These are phyloP conservation scores for Gnathonemus echidnorhynchus DNA, from an alignment of 2,113 vertebrate species.

Conservation along the genomic window DNA sequence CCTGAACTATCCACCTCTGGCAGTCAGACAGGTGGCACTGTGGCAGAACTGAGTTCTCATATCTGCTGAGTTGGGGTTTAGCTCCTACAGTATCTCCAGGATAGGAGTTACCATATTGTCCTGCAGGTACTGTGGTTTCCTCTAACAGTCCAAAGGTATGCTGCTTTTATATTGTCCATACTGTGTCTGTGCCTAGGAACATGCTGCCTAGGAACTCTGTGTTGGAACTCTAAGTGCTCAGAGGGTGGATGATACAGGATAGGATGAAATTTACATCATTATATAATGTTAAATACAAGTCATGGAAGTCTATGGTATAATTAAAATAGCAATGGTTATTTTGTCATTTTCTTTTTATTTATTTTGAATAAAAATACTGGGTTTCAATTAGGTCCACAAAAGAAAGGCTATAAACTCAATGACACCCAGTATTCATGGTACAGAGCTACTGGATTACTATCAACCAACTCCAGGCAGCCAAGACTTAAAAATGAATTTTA, in stretches of 20 bases:
- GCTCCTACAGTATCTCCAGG: neutral
- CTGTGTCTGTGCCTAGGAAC: neutral
- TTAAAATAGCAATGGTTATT: neutral
- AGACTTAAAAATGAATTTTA: neutral
- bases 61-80: neutral
- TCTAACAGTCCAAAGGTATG: neutral
- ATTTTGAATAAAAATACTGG: neutral
- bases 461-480: neutral
- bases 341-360: neutral
- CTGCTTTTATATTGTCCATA: neutral
- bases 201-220: neutral
- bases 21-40: neutral
- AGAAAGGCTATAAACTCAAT: neutral
- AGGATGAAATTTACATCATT: neutral
- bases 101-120: neutral
- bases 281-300: neutral
- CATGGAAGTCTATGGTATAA: neutral
- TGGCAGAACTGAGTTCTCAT: neutral
- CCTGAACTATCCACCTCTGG: no score
- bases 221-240: neutral
- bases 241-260: neutral
- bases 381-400: neutral
- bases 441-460: neutral
- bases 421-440: neutral
- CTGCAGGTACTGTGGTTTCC: neutral